These are phyloP conservation scores for Artemia sp. DNA, from an alignment of 2,888 invertebrate species.

Conservation along the genomic window DNA sequence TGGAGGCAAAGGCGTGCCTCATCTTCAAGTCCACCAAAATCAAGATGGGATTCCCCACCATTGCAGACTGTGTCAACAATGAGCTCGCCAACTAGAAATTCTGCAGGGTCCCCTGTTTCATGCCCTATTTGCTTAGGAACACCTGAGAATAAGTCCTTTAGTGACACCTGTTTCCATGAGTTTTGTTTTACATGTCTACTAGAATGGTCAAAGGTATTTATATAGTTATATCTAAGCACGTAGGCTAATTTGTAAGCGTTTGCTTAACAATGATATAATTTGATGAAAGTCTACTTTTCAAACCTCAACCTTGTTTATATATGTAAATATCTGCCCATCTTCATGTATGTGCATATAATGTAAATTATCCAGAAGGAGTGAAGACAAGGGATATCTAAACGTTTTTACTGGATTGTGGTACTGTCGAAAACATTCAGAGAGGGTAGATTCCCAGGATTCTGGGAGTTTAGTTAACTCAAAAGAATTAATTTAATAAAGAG, in stretches of 20 bases:
- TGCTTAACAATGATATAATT: background rate
- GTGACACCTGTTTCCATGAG: slow-evolving; percentile 78
- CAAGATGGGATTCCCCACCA: slow-evolving; percentile 9
- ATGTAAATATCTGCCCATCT: too few relatives aligned
- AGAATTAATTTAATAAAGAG: too few relatives aligned
- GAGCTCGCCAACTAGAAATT: background rate
- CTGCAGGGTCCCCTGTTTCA: slow-evolving; percentile 38
- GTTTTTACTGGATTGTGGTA: too few relatives aligned
- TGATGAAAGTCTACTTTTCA: background rate
- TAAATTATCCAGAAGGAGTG: too few relatives aligned
- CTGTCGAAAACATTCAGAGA: too few relatives aligned
- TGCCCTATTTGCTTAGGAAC: slow-evolving; percentile 83
- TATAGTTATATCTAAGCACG: background rate
- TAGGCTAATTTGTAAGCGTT: background rate
- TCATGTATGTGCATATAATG: too few relatives aligned
- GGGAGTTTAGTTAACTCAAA: too few relatives aligned
- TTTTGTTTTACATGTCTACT: slow-evolving; percentile 83
- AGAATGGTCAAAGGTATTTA: slow-evolving; percentile 66
- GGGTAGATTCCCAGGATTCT: too few relatives aligned
- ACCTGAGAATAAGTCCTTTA: slow-evolving; percentile 71
- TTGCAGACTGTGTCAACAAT: background rate
- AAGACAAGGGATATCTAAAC: too few relatives aligned
- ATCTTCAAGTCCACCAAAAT: background rate
- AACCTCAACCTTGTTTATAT: background rate
- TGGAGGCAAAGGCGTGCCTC: too few relatives aligned